Evolutionary conservation across 2,888 invertebrate genomes (phyloP), one percentile per base, ranked within the genome.

Genomic region (Trachelus iudaicus): DNA sequence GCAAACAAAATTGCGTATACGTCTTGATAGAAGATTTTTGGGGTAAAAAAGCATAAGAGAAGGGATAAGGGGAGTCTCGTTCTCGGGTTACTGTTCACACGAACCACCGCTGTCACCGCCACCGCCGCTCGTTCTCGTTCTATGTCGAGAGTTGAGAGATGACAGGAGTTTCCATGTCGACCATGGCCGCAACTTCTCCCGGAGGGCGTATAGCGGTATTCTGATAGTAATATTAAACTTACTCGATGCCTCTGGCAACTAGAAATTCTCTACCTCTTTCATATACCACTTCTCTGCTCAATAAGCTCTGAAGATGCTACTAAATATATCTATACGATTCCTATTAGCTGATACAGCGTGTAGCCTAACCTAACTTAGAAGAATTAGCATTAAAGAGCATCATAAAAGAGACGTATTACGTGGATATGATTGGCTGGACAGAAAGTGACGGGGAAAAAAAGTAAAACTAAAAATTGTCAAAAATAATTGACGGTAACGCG

Each of bases 181-280:
- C 81, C 81, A 80, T 82, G 79, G 79, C 84, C 85, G 81, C 87
- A 86, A 83, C 83, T 84, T 83, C 79, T 82, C 82, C 84, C 83
- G 76, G 82, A 82, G 83, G 87, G 83, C 82, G 80, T 79, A 68
- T 37, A 76, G 80, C 81, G 82, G 81, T 83, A 85, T 86, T 87
- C 87, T 82, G 87, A 89, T 87, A 85, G 85, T 84, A 85, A 87
- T 87, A 87, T 87, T 83, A 87, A 87, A 87, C 84, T 87, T 87
- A 82, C 78, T 85, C 81, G 83, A 85, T 79, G 84, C 86, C 83
- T 80, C 75, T 76, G 85, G 87, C 83, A 79, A 83, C 76, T 40
- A 69, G 79, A 77, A 77, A 79, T 77, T 82, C 76, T 79, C 75
- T 73, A 40, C 40, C 76, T 79, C 79, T 77, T 81, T 77, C 79